Evolutionary conservation across 2,113 vertebrate genomes (phyloP).

Genomic region (Spermophilus dauricus): DNA sequence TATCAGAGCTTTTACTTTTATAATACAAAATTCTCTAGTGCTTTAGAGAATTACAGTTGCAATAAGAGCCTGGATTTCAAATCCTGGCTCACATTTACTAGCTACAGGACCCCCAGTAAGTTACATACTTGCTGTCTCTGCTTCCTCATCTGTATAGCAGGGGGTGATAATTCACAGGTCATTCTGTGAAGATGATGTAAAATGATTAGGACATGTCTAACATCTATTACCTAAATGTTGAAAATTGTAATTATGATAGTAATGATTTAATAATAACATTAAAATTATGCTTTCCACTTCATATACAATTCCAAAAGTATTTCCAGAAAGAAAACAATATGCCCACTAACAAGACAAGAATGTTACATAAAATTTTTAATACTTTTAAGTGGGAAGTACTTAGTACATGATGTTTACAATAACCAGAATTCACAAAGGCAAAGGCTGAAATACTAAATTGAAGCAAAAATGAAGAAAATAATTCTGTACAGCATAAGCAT

Average conservation of each 20-base stretch:
- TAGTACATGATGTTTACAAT: not conserved
- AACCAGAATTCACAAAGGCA: not conserved
- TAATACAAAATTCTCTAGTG: not conserved
- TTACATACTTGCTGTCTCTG: not conserved
- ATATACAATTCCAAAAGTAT: not conserved
- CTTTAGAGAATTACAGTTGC: not conserved
- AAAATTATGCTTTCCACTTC: not conserved
- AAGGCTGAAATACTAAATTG: not conserved
- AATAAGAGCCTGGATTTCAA: not conserved
- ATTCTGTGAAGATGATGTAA: not conserved
- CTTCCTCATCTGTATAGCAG: not conserved
- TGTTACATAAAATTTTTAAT: not conserved
- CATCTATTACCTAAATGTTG: not conserved
- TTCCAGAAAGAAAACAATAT: not conserved
- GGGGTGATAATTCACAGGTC: not conserved
- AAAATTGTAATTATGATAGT: not conserved
- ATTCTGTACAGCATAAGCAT: not conserved
- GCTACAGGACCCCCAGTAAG: not conserved
- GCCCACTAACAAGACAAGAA: not conserved
- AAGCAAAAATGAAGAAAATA: not conserved
- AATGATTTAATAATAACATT: not conserved
- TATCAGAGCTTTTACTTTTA: conserved; percentile 20
- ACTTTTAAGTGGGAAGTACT: not conserved
- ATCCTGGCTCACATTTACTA: not conserved
- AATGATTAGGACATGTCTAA: not conserved